Evolutionary conservation across 1,140 invertebrate genomes (phyloP), one percentile per base, ranked within the genome.

Genomic region (Polypedilum pembai): DNA sequence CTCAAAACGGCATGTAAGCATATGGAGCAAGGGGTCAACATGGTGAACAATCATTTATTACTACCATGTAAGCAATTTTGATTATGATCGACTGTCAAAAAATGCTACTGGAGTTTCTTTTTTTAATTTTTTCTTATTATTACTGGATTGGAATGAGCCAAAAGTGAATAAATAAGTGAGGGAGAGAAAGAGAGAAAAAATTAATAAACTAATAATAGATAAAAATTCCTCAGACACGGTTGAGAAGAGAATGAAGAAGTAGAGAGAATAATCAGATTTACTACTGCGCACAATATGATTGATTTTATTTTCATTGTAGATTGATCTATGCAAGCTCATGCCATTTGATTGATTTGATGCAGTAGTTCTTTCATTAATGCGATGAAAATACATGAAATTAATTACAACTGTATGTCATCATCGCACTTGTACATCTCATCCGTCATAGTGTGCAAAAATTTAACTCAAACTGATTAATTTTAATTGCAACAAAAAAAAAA

Each of bases 31-130:
- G 45, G 45, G 45, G 45, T 56, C 45, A 56, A 56, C 41, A 45
- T 66, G 63, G 63, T 66, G 63, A 66, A 18, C 18, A 69, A 69
- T 69, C 65, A 69, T 69, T 69, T 69, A 69, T 69, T 69, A 69
- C n/a, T 56, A 56, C 45, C 24, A 33, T 33, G 24, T 33, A 56
- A 56, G 45, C 12, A 69, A 69, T 69, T 69, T 21, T 69, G 65
- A 69, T 69, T 69, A 69, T 69, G 65, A 69, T 69, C 65, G 65
- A 69, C 65, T 69, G 65, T 69, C 65, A 69, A 69, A 69, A 69
- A 69, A 69, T 69, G 65, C 65, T 69, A 69, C 65, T 21, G 65
- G 65, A 69, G 4, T 69, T 69, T 15, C n/a, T 56, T 56, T 15
- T 56, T 56, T 12, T n/a, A n/a, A 12, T 56, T n/a, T 56, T 12